These are phyloP conservation scores for Coronaproctus castanopsis DNA, from an alignment of 2,888 invertebrate species.

Conservation along the genomic window DNA sequence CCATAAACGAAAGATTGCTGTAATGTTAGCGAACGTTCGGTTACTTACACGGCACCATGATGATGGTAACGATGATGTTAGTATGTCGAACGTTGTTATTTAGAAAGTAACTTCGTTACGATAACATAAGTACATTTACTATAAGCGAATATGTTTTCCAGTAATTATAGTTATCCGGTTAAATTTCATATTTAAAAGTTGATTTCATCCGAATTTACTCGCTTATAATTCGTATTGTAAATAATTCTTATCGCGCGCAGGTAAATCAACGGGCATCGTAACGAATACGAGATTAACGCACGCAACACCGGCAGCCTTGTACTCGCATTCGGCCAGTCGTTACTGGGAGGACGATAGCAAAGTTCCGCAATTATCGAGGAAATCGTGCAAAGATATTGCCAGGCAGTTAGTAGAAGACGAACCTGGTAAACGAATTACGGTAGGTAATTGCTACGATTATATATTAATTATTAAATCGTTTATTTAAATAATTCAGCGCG, in stretches of 20 bases:
- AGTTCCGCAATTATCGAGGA: constrained; percentile 45
- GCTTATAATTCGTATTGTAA: constrained; percentile 41
- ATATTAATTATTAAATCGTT: neutral
- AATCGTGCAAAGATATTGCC: constrained; percentile 57
- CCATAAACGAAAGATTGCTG: no score
- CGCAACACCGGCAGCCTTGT: constrained; percentile 56
- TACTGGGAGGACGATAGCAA: constrained; percentile 64
- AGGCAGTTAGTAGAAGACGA: constrained; percentile 55
- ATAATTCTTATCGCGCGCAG: constrained; percentile 36
- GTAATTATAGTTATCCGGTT: no score
- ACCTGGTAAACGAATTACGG: constrained; percentile 52
- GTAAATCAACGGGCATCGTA: constrained; percentile 60
- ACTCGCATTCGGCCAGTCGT: constrained; percentile 50
- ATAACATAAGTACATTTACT: no score
- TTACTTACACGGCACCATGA: no score
- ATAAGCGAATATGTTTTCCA: no score
- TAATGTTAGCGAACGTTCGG: no score
- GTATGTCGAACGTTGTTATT: no score
- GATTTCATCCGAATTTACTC: constrained; percentile 42
- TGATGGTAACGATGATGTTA: no score
- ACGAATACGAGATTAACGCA: constrained; percentile 61
- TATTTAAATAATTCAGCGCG: no score
- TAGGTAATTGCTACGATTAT: constrained; percentile 27
- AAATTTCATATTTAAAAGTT: no score
- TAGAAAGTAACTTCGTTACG: no score